Evolutionary conservation across 1,140 invertebrate species (phyloP).

Genomic region (Drosophila biarmipes): DNA sequence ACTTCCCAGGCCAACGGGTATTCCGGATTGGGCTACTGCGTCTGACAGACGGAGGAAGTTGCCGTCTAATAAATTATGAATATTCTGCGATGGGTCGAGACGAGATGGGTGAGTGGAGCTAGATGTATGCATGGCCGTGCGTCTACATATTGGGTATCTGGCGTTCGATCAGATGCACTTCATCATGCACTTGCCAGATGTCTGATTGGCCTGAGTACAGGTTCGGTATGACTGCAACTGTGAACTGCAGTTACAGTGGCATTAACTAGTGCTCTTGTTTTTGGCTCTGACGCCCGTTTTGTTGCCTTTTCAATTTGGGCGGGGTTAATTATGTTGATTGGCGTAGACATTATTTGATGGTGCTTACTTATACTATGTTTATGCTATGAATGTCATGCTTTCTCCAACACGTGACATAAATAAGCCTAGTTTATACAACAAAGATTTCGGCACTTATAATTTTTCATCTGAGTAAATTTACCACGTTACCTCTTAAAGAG

Average conservation of each 20-base stretch:
- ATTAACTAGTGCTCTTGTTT: constrained; percentile 5
- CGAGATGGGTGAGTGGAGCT: background rate
- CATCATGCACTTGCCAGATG: constrained; percentile 2
- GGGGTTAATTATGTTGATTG: constrained; percentile 46
- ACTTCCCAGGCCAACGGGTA: constrained; percentile 11
- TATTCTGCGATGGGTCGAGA: background rate
- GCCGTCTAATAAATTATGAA: constrained; percentile 16
- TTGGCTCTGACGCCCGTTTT: constrained; percentile 12
- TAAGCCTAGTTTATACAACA: too few species aligned
- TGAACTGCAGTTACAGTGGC: constrained; percentile 2
- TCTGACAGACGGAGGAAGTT: constrained; percentile 10
- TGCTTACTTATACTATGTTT: too few species aligned
- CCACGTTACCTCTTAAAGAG: too few species aligned
- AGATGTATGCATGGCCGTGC: background rate
- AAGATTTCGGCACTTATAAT: too few species aligned
- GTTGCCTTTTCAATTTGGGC: constrained; percentile 16
- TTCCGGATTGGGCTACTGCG: background rate
- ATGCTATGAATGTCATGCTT: too few species aligned
- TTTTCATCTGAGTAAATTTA: too few species aligned
- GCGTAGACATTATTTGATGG: constrained; percentile 45
- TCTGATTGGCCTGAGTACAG: background rate
- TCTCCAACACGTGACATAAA: too few species aligned
- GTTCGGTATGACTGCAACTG: background rate
- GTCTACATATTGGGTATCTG: constrained; percentile 5
- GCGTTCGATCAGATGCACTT: constrained; percentile 7